These are phyloP conservation scores for Bolborhynchus lineola DNA, from an alignment of 2,113 vertebrate genomes.

Conservation along the genomic window DNA sequence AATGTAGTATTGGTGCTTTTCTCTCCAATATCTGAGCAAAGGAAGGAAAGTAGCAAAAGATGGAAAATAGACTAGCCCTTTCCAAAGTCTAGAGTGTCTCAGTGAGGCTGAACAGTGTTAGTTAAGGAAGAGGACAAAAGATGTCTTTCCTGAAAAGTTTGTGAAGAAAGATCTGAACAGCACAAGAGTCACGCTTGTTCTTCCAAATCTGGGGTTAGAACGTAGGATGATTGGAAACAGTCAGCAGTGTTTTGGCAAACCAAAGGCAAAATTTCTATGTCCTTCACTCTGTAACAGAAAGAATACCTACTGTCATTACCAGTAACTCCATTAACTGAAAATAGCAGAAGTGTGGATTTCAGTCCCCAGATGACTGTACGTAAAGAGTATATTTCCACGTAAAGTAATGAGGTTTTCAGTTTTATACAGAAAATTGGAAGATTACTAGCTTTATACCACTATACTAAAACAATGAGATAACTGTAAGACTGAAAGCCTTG, in stretches of 20 bases:
- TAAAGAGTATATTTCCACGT: background rate
- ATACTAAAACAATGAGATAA: background rate
- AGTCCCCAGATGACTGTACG: background rate
- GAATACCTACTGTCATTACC: background rate
- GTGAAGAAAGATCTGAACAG: background rate
- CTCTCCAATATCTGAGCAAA: background rate
- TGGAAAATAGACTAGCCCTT: background rate
- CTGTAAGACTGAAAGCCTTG: background rate
- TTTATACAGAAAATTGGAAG: background rate
- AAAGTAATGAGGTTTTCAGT: background rate
- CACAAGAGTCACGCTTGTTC: background rate
- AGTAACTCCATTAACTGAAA: background rate
- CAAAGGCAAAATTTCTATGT: background rate
- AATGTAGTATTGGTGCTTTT: background rate
- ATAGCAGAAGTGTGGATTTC: background rate
- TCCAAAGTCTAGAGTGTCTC: background rate
- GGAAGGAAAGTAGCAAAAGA: background rate
- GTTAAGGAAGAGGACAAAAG: background rate
- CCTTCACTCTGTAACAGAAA: background rate
- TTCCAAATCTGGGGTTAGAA: background rate
- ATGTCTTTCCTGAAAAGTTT: background rate
- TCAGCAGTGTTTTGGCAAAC: background rate
- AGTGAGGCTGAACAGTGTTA: background rate
- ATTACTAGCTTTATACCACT: background rate
- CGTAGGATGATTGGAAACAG: fast-evolving